Evolutionary conservation across 2,797 vertebrate genomes (phyloP), one percentile per base, ranked within the genome.

Genomic region (Thripadectes ignobilis): DNA sequence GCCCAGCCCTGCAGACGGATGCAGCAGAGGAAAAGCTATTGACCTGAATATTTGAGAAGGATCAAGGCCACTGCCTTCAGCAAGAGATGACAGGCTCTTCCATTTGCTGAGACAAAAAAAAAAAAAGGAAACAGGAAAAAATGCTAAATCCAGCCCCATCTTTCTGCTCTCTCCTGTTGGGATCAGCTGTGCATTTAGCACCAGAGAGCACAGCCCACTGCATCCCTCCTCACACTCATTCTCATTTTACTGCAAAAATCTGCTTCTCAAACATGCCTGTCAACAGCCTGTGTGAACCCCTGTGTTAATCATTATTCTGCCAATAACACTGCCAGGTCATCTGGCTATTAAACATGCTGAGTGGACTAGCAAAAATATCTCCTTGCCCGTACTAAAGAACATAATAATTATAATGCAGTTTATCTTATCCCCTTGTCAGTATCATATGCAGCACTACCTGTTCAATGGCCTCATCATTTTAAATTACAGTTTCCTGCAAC

Each of bases 21-120:
- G 48, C 57, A 73, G 91, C 48, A 54, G 66, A 93, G 79, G 43
- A 78, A 93, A 91, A 95, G 92, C 95, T 88, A 84, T 51, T 95
- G 95, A 97, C 95, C 95, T 95, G 92, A 96, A 97, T 96, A 95
- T 91, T 95, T 95, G 88, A 92, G 82, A 91, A 95, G 94, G 94
- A 97, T 97, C 94, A 93, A 96, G 95, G 95, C 95, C 89, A 78
- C 62, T 58, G 93, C 72, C 73, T 96, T 92, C 92, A 78, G 94
- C 85, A 80, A 83, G 51, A 92, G 65, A 88, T 72, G 85, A 94
- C 94, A 95, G 43, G 72, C 61, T 93, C 85, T 36, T 63, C 59
- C 65, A 91, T 62, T 78, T 0, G 0, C 79, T 0, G 9, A 88
- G 46, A 49, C 2, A 23, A 46, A 48, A 66, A 55, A 38, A 62